Conservation (phyloP, 2,113 vertebrate genomes). For the Aphyosemion australe region DNA sequence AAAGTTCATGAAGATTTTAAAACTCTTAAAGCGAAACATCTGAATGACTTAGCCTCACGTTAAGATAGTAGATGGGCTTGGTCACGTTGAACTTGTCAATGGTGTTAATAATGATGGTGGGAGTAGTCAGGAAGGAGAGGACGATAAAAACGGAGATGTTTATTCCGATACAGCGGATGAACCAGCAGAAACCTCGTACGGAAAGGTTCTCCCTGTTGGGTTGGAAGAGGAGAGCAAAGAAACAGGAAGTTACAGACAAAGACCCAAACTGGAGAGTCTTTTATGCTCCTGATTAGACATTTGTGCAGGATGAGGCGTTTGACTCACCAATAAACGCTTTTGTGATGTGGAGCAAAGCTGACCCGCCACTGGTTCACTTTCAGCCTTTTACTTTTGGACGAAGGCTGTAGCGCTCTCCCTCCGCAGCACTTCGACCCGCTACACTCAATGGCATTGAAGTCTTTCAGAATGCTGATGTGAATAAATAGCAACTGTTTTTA, state of each 20-base stretch:
- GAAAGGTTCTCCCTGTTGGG: conserved; percentile 89
- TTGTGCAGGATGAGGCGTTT: too few relatives aligned
- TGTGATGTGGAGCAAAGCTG: conserved; percentile 85
- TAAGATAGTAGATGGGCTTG: conserved; percentile 88
- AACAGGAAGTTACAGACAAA: conserved; percentile 1
- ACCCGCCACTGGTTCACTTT: conserved; percentile 83
- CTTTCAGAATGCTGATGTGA: conserved; percentile 87
- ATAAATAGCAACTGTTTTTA: conserved; percentile 20
- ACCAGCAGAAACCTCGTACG: conserved; percentile 85
- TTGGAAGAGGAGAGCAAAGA: neutral
- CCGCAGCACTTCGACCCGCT: conserved; percentile 74
- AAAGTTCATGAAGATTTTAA: neutral
- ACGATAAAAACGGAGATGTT: conserved; percentile 87
- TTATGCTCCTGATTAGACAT: too few relatives aligned
- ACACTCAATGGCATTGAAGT: conserved; percentile 92
- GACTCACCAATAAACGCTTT: conserved; percentile 91
- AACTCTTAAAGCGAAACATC: neutral
- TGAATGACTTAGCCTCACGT: conserved; percentile 80
- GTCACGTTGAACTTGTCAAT: conserved; percentile 97
- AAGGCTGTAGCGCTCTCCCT: conserved; percentile 83
- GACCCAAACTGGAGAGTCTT: too few relatives aligned
- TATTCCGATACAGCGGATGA: conserved; percentile 82
- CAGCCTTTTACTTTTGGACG: conserved; percentile 78
- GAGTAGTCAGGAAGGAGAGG: conserved; percentile 95
- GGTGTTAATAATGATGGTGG: conserved; percentile 91